phyloP scores from a whole-genome alignment of 2,888 invertebrate genomes.

The Crioceris asparagi region DNA sequence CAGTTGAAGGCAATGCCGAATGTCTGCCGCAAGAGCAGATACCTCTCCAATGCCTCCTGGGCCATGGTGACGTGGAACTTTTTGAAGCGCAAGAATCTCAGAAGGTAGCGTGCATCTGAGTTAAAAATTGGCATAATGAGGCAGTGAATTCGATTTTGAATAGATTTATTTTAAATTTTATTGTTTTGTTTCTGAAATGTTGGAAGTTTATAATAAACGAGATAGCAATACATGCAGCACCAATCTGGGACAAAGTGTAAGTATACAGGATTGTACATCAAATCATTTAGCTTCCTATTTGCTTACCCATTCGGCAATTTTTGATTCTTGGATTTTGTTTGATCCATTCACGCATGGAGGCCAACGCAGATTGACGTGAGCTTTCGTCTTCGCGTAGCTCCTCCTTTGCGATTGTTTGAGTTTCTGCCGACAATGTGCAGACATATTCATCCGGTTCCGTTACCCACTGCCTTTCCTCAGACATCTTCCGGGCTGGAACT shows the following conservation, averaged over 20 bases:
- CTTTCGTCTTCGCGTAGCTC: constrained; percentile 60
- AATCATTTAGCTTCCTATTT: neutral
- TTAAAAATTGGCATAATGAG: constrained; percentile 6
- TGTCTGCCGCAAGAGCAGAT: constrained; percentile 63
- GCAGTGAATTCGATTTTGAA: no score
- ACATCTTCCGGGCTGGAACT: no score
- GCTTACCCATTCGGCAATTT: constrained; percentile 56
- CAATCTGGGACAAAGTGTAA: no score
- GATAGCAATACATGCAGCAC: no score
- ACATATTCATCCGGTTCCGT: constrained; percentile 54
- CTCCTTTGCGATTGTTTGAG: constrained; percentile 51
- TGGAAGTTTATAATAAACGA: no score
- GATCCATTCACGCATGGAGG: constrained; percentile 59
- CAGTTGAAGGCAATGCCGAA: constrained; percentile 66
- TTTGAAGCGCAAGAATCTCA: constrained; percentile 68
- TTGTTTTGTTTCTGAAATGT: no score
- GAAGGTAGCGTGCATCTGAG: constrained; percentile 56
- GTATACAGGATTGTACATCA: no score
- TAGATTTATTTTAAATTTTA: no score
- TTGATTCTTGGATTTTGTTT: constrained; percentile 58
- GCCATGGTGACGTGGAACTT: constrained; percentile 73
- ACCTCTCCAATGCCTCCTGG: constrained; percentile 66
- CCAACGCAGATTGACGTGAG: constrained; percentile 52
- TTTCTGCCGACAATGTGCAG: constrained; percentile 49
- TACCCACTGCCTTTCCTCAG: constrained; percentile 36